phyloP scores from a whole-genome alignment of 2,888 invertebrate species.

The Trachelus iudaicus region DNA sequence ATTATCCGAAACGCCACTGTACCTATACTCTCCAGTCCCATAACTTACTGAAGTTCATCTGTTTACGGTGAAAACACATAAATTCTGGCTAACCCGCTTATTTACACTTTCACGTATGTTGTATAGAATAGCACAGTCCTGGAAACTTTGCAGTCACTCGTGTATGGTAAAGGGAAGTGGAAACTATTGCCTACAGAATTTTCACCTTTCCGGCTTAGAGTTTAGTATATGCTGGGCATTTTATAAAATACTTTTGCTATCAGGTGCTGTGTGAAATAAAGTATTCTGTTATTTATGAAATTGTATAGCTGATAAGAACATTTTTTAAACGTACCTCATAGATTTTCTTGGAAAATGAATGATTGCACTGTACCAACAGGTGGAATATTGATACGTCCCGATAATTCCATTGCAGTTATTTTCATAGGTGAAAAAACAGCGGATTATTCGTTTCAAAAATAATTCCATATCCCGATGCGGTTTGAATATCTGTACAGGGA shows the following conservation, averaged over 20 bases:
- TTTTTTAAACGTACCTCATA: too few species aligned
- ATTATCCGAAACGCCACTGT: not conserved
- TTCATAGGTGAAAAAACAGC: not conserved
- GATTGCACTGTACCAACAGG: not conserved
- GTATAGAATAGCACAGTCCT: not conserved
- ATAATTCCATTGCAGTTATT: not conserved
- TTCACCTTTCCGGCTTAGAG: not conserved
- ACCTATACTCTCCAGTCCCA: not conserved
- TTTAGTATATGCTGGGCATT: not conserved
- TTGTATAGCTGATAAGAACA: too few species aligned
- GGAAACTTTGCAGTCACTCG: not conserved
- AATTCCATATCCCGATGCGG: not conserved
- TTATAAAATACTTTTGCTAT: not conserved
- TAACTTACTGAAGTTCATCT: not conserved
- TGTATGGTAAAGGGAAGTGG: not conserved
- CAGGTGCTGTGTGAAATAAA: too few species aligned
- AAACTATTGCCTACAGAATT: not conserved
- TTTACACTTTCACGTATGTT: not conserved
- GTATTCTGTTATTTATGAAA: too few species aligned
- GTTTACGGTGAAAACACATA: constrained; percentile 1
- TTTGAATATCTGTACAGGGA: not conserved
- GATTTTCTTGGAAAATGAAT: not conserved
- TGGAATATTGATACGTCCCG: not conserved
- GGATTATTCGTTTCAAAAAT: not conserved
- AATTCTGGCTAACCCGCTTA: not conserved